Percentiles rank a stretch among this genome's conserved stretches.
phyloP scores from a whole-genome alignment of 53 echinoderm and acorn worm species.

The Pentamera pediparva region DNA sequence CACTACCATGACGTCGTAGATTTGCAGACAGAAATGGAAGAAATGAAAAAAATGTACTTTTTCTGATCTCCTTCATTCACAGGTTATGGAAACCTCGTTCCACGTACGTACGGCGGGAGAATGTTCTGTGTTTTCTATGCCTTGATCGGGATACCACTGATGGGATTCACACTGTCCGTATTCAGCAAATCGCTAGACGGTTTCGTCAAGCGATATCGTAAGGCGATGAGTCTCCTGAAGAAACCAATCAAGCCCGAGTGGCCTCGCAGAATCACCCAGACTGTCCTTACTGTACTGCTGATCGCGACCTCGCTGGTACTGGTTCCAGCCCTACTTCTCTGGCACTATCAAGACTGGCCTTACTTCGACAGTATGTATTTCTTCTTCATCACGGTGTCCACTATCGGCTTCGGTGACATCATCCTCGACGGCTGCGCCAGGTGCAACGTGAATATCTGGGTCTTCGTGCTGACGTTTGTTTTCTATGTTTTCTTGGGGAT shows the following conservation, averaged over 20 bases:
- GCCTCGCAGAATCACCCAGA: background rate
- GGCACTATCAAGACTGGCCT: background rate
- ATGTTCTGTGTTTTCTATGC: conserved; percentile 42
- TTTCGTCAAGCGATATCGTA: conserved; percentile 12
- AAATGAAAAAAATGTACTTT: background rate
- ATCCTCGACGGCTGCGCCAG: background rate
- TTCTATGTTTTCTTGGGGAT: background rate
- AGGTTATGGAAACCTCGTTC: conserved; percentile 45
- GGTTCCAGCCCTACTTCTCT: background rate
- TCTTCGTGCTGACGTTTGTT: background rate
- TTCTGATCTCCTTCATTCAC: background rate
- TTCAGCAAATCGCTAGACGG: conserved; percentile 38
- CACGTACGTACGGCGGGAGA: conserved; percentile 17
- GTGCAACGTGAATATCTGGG: background rate
- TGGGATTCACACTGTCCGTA: conserved; percentile 27
- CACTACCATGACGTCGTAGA: too few species aligned
- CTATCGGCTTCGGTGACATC: background rate
- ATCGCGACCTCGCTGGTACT: background rate
- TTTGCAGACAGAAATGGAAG: too few species aligned
- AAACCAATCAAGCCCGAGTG: background rate
- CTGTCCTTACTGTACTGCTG: background rate
- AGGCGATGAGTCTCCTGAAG: background rate
- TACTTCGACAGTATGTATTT: background rate
- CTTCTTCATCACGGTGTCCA: too few species aligned
- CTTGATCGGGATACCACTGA: conserved; percentile 35